Conservation (phyloP, 2,888 invertebrate species). For the Glaucopsyche alexis region DNA sequence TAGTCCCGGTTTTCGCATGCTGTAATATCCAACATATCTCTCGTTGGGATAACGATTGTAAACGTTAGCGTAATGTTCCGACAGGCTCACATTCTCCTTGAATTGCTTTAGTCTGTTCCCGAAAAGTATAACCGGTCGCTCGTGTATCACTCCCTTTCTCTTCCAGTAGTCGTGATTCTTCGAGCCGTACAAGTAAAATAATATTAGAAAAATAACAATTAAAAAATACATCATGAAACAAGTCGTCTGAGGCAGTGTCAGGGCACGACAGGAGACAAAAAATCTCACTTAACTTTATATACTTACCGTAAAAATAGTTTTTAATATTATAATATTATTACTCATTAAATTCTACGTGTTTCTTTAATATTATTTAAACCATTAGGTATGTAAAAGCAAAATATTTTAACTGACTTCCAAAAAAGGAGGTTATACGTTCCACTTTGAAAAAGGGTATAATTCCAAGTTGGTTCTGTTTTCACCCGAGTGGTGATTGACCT, state of each 20-base stretch:
- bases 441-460: no score
- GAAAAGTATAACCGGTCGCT: constrained; percentile 34
- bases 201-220: constrained; percentile 32
- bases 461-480: no score
- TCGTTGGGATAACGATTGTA: constrained; percentile 21
- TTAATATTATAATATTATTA: neutral
- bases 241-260: neutral
- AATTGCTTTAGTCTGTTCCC: constrained; percentile 35
- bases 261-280: neutral
- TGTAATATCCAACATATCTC: constrained; percentile 59
- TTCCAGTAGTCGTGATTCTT: constrained; percentile 37
- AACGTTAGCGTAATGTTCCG: constrained; percentile 12
- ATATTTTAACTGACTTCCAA: no score
- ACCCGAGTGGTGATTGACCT: no score
- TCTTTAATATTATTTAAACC: neutral
- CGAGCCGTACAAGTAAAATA: constrained; percentile 36
- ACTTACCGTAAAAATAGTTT: neutral
- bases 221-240: constrained; percentile 15
- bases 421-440: no score
- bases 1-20: constrained; percentile 54
- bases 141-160: constrained; percentile 35
- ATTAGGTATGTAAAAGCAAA: neutral
- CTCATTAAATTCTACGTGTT: neutral
- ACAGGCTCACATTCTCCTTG: constrained; percentile 34
- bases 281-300: constrained; percentile 6